Evolutionary conservation across 2,113 vertebrate species (phyloP).

Genomic region (Uria lomvia): DNA sequence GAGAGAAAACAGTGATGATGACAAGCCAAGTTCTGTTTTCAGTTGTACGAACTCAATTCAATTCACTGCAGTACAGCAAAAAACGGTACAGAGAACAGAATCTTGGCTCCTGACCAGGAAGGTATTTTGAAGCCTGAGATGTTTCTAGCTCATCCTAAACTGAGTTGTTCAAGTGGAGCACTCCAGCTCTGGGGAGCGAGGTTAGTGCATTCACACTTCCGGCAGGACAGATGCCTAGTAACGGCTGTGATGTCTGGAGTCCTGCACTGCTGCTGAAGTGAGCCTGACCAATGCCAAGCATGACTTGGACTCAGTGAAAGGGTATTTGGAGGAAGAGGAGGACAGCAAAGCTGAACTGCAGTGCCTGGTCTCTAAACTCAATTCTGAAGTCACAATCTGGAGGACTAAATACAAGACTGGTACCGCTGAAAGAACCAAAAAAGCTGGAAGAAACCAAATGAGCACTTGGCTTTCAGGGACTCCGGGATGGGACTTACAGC

Average conservation of each 20-base stretch:
- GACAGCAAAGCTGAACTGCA: constrained; percentile 67
- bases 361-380: constrained; percentile 73
- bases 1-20: background rate
- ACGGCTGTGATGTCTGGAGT: background rate
- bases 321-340: constrained; percentile 75
- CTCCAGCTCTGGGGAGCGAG: background rate
- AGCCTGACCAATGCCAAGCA: constrained; percentile 65
- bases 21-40: constrained; percentile 38
- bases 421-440: constrained; percentile 67
- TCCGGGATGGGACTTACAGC: background rate
- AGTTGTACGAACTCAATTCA: background rate
- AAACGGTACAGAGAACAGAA: background rate
- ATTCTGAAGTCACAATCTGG: constrained; percentile 70
- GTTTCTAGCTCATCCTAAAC: background rate
- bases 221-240: background rate
- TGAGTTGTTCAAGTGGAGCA: background rate
- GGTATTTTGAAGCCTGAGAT: background rate
- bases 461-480: background rate
- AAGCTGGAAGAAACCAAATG: constrained; percentile 78
- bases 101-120: background rate
- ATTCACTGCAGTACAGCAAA: background rate
- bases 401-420: constrained; percentile 73
- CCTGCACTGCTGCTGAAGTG: constrained; percentile 31
- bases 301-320: constrained; percentile 66
- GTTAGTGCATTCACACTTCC: background rate